Conservation (phyloP, 1,140 invertebrate species). For the Aphidius ervi region DNA sequence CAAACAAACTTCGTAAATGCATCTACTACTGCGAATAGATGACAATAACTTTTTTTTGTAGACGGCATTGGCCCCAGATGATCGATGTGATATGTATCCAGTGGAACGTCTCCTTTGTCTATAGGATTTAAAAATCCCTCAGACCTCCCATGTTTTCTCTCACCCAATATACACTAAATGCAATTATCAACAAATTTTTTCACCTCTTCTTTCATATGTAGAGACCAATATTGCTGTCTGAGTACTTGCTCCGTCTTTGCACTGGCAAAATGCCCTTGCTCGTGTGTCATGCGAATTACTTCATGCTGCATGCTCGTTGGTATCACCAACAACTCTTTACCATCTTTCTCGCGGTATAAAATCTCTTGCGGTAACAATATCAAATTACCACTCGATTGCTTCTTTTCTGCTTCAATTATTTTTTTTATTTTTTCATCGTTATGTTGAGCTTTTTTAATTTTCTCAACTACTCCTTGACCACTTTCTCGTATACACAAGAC, state of each 20-base stretch:
- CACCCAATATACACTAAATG: slow-evolving; percentile 40
- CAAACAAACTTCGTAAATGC: slow-evolving; percentile 31
- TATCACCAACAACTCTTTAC: slow-evolving; percentile 19
- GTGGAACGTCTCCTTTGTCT: slow-evolving; percentile 29
- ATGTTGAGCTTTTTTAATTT: slow-evolving; percentile 12
- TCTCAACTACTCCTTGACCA: background rate
- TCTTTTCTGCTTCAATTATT: slow-evolving; percentile 3
- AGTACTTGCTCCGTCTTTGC: slow-evolving; percentile 43
- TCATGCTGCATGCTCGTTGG: slow-evolving; percentile 10
- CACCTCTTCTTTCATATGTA: slow-evolving; percentile 29
- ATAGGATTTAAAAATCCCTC: slow-evolving; percentile 41
- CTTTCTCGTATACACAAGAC: background rate
- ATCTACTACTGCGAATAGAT: slow-evolving; percentile 30
- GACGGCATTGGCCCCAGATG: slow-evolving; percentile 32
- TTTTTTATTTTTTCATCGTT: slow-evolving; percentile 9
- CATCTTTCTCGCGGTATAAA: slow-evolving; percentile 29
- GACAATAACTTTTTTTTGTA: slow-evolving; percentile 22
- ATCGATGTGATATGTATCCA: slow-evolving; percentile 36
- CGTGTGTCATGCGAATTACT: slow-evolving; percentile 8
- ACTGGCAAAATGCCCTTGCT: slow-evolving; percentile 16
- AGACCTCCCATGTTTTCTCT: slow-evolving; percentile 43
- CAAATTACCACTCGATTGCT: slow-evolving; percentile 12
- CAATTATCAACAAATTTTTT: slow-evolving; percentile 36
- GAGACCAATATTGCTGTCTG: slow-evolving; percentile 38
- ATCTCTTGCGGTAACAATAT: slow-evolving; percentile 16